phyloP scores from a whole-genome alignment of 2,888 invertebrate species.

The Diplazon laetatorius region DNA sequence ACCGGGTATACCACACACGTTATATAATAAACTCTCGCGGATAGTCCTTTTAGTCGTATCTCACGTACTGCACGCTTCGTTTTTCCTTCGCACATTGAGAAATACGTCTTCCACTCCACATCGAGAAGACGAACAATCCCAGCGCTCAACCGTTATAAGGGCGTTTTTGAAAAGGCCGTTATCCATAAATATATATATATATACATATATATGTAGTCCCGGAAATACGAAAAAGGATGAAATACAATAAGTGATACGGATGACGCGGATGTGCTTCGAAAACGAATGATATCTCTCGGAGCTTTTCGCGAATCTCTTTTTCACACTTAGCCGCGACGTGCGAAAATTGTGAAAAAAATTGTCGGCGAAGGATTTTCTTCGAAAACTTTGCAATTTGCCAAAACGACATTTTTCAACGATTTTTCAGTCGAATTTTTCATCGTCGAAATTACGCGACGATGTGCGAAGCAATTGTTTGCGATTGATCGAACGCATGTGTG shows the following conservation, averaged over 20 bases:
- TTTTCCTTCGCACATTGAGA: neutral
- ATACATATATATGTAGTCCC: conserved; percentile 7
- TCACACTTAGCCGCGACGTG: conserved; percentile 33
- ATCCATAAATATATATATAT: conserved; percentile 1
- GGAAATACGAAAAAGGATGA: conserved; percentile 48
- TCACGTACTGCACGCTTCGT: conserved; percentile 12
- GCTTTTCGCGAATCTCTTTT: conserved; percentile 24
- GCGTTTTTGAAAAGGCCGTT: conserved; percentile 31
- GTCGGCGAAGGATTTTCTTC: neutral
- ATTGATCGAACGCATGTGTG: conserved; percentile 3
- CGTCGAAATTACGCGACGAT: neutral
- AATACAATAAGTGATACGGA: conserved; percentile 58
- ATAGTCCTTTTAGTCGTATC: conserved; percentile 25
- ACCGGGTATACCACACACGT: neutral
- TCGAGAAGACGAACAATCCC: conserved; percentile 34
- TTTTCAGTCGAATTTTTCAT: neutral
- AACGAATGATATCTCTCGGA: conserved; percentile 38
- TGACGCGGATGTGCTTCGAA: conserved; percentile 47
- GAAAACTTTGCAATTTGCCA: conserved; percentile 1
- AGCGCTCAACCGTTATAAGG: conserved; percentile 35
- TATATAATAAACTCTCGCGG: conserved; percentile 19
- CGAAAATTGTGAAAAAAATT: conserved; percentile 27
- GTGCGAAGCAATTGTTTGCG: neutral
- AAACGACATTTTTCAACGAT: conserved; percentile 7
- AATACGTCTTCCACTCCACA: conserved; percentile 27